Conservation (phyloP, 2,888 invertebrate species). For the Silvanus unidentatus region DNA sequence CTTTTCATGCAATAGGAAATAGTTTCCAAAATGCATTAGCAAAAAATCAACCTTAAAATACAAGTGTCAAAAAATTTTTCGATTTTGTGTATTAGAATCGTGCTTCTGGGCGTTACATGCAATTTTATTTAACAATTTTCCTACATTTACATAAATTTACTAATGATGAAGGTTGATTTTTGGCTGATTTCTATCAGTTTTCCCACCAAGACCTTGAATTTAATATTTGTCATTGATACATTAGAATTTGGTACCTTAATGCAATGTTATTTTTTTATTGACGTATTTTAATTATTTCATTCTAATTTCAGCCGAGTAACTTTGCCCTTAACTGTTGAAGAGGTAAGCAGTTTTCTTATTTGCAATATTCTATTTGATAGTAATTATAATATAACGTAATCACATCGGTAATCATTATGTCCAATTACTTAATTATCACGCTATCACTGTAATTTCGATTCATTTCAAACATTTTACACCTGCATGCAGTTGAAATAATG, state of each 20-base stretch:
- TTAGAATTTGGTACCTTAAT: slow-evolving; percentile 16
- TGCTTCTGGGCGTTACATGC: slow-evolving; percentile 3
- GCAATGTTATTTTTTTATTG: slow-evolving; percentile 5
- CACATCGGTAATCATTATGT: too few relatives aligned
- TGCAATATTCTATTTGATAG: too few relatives aligned
- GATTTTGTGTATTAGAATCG: slow-evolving; percentile 15
- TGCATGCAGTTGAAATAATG: too few relatives aligned
- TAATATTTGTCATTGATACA: slow-evolving; percentile 21
- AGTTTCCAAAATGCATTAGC: neutral
- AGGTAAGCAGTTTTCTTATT: slow-evolving; percentile 61
- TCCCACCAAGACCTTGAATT: slow-evolving; percentile 22
- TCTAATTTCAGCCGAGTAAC: slow-evolving; percentile 80
- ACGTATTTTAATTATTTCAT: slow-evolving; percentile 11
- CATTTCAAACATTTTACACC: too few relatives aligned
- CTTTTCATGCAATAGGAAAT: neutral
- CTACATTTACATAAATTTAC: neutral
- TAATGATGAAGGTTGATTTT: neutral
- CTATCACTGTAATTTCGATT: too few relatives aligned
- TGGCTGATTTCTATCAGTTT: slow-evolving; percentile 7
- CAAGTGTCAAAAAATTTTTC: slow-evolving; percentile 17
- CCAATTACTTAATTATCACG: too few relatives aligned
- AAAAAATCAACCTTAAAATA: too few relatives aligned
- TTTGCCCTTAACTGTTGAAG: slow-evolving; percentile 93
- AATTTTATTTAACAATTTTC: neutral
- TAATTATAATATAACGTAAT: too few relatives aligned